A percentile compares a stretch with the other conserved stretches of the same genome.
phyloP scores from a whole-genome alignment of 2,797 vertebrate genomes.

The Picus viridis region DNA sequence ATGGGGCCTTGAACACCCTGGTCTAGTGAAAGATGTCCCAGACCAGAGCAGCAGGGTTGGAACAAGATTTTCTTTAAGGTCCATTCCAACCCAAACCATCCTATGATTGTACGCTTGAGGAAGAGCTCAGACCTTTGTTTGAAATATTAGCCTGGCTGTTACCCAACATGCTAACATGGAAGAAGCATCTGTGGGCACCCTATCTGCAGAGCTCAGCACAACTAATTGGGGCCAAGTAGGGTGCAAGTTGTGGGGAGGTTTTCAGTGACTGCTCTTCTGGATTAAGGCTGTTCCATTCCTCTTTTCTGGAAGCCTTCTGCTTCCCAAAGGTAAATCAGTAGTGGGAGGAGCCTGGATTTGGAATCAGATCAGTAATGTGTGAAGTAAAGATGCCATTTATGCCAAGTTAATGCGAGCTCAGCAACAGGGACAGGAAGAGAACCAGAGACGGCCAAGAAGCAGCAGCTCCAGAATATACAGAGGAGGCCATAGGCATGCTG shows the following conservation, averaged over 20 bases:
- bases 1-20: not conserved
- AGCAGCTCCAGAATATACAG: constrained; percentile 55
- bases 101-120: not conserved
- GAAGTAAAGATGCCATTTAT: not conserved
- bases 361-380: not conserved
- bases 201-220: not conserved
- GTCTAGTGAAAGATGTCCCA: not conserved
- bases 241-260: not conserved
- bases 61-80: not conserved
- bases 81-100: not conserved
- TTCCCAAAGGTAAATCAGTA: constrained; percentile 4
- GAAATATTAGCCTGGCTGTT: not conserved
- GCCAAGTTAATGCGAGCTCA: constrained; percentile 52
- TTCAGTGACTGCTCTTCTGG: not conserved
- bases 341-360: not conserved
- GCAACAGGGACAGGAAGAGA: constrained; percentile 48
- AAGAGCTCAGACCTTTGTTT: not conserved
- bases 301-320: not conserved
- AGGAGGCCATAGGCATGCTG: constrained; percentile 31
- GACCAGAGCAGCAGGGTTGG: not conserved
- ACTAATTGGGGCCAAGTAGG: not conserved
- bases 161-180: not conserved
- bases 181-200: not conserved
- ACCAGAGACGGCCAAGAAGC: constrained; percentile 42
- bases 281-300: not conserved